These are phyloP conservation scores for Furcula furcula DNA, from an alignment of 2,888 invertebrate genomes.

Conservation along the genomic window DNA sequence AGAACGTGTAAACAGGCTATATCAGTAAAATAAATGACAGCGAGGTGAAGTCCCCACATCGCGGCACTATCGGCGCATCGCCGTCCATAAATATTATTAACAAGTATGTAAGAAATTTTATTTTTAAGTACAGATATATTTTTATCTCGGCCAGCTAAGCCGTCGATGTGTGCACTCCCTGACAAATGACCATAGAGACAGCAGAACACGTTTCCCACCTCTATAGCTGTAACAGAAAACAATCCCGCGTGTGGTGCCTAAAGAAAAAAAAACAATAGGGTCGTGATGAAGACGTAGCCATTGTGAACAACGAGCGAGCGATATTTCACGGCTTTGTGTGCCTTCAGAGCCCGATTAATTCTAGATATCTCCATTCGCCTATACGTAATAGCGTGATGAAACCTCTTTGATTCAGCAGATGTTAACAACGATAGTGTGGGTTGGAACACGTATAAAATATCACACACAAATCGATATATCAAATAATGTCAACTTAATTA, in stretches of 20 bases:
- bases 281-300: slow-evolving; percentile 81
- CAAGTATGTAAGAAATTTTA: slow-evolving; percentile 31
- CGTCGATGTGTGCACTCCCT: slow-evolving; percentile 36
- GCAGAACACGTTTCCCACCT: slow-evolving; percentile 71
- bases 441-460: slow-evolving; percentile 39
- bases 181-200: slow-evolving; percentile 63
- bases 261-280: slow-evolving; percentile 77
- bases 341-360: slow-evolving; percentile 77
- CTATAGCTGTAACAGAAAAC: slow-evolving; percentile 67
- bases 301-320: slow-evolving; percentile 77
- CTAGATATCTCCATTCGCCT: slow-evolving; percentile 80
- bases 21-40: slow-evolving; percentile 16
- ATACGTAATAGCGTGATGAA: slow-evolving; percentile 75
- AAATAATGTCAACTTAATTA: neutral
- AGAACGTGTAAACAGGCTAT: slow-evolving; percentile 3
- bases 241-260: slow-evolving; percentile 69
- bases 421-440: slow-evolving; percentile 62
- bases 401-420: slow-evolving; percentile 65
- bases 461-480: slow-evolving; percentile 10
- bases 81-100: slow-evolving; percentile 31
- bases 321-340: slow-evolving; percentile 80
- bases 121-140: slow-evolving; percentile 35
- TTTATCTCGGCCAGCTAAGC: slow-evolving; percentile 40
- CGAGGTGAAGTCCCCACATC: slow-evolving; percentile 12
- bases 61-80: slow-evolving; percentile 22